Percentiles rank a stretch among this genome's conserved stretches.
phyloP scores from a whole-genome alignment of 2,888 invertebrate species.

The Ormia ochracea region DNA sequence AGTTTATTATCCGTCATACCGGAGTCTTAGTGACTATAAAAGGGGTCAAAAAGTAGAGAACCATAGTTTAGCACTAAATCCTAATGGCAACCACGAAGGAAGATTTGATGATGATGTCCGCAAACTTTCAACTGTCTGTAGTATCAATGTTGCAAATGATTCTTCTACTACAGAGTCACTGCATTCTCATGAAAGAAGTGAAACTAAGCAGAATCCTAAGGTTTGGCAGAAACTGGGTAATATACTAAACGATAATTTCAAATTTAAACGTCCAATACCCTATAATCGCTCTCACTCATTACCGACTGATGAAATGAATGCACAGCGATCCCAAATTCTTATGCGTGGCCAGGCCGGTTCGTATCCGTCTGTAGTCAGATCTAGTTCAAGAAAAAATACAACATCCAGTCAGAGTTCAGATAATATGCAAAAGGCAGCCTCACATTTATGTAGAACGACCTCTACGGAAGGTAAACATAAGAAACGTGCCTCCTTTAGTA shows the following conservation, averaged over 20 bases:
- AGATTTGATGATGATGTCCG: constrained; percentile 21
- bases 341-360: constrained; percentile 67
- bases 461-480: constrained; percentile 71
- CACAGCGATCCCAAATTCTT: constrained; percentile 69
- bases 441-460: not conserved
- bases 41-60: constrained; percentile 73
- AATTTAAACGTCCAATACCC: constrained; percentile 66
- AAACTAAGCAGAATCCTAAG: constrained; percentile 63
- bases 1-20: constrained; percentile 85
- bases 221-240: constrained; percentile 79
- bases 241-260: constrained; percentile 89
- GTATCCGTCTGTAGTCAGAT: constrained; percentile 65
- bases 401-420: constrained; percentile 45
- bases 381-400: constrained; percentile 69
- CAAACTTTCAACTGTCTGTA: not conserved
- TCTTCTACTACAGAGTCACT: not conserved
- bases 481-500: constrained; percentile 84
- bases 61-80: constrained; percentile 66
- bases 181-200: not conserved
- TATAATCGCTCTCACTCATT: constrained; percentile 87
- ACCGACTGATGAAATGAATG: constrained; percentile 82
- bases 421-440: not conserved
- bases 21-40: constrained; percentile 77
- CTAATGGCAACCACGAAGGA: constrained; percentile 33
- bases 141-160: not conserved